Base-by-base conservation (phyloP, 2,888 invertebrate genomes). In the Mylabris sibirica region DNA sequence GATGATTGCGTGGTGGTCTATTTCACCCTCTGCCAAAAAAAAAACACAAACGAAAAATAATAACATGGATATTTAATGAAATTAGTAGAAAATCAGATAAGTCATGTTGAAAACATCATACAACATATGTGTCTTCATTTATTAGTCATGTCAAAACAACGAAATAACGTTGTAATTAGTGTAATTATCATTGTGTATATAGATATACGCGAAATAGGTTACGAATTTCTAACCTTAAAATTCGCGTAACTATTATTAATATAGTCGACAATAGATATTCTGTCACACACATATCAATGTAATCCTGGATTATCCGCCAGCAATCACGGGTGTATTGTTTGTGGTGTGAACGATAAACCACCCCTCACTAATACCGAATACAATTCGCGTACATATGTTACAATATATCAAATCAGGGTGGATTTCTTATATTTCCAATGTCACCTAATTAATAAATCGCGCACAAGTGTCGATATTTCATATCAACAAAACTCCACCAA, bases 271-370 rank as follows among this genome's bases (percentile, higher is more conserved):
- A 57, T 57, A 22, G 24, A 57, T 57, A 57, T 57, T 22, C 57
- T 57, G 57, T 57, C 57, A 24, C 14, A 24, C 14, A 24, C 57
- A 82, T 30, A 30, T 77, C 79, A 78, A 74, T 78, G 80, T 84
- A 84, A 84, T 82, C 84, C 82, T 59, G 83, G 84, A 85, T 85
- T 84, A 85, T 84, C 85, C 83, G 80, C 78, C 77, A 75, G 83
- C 84, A 85, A 85, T 85, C 85, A 85, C 84, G 79, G 82, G 81
- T 69, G 84, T 77, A 85, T 85, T 85, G 85, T 85, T 78, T 77
- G 76, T 75, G 83, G 85, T 85, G 85, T 84, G 85, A 84, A 85
- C 81, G 76, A 79, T 82, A 84, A 82, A 83, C 82, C 83, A 83
- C 73, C 73, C 49, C 24, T 14, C 12, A 57, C 22, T 57, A 57